These are phyloP conservation scores for Heteromyza rotundicornis DNA, from an alignment of 2,888 invertebrate species.

Conservation along the genomic window DNA sequence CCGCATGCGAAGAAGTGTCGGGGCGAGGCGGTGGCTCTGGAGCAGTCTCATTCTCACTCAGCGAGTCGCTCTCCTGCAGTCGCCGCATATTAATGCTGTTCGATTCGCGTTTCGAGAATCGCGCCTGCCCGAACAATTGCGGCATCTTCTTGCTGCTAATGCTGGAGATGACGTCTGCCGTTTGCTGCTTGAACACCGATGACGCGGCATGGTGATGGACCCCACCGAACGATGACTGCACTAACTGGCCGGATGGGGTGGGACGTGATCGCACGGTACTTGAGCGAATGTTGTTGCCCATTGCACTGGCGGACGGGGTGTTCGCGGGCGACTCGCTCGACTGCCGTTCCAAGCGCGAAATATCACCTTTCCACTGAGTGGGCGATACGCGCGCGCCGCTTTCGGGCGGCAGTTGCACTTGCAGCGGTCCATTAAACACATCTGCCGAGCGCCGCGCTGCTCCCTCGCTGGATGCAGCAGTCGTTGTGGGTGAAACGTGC, in stretches of 20 bases:
- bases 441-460: conserved; percentile 46
- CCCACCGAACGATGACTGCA: background rate
- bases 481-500: conserved; percentile 34
- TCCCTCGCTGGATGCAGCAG: conserved; percentile 39
- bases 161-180: conserved; percentile 63
- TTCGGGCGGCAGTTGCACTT: conserved; percentile 74
- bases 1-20: conserved; percentile 64
- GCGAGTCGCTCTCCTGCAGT: conserved; percentile 61
- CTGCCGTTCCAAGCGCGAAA: conserved; percentile 29
- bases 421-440: conserved; percentile 71
- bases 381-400: conserved; percentile 51
- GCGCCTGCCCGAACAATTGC: conserved; percentile 60
- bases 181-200: conserved; percentile 59
- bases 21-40: conserved; percentile 63
- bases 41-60: conserved; percentile 62
- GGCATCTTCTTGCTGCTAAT: conserved; percentile 63
- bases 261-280: conserved; percentile 49
- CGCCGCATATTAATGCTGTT: conserved; percentile 62
- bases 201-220: conserved; percentile 16
- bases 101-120: conserved; percentile 61
- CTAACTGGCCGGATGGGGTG: conserved; percentile 22
- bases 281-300: conserved; percentile 20
- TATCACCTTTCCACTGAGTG: conserved; percentile 42
- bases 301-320: conserved; percentile 26
- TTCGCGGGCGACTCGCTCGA: conserved; percentile 39